These are phyloP conservation scores for Brachionus asplanchnoidis DNA, from an alignment of 1,140 invertebrate species.

Conservation along the genomic window DNA sequence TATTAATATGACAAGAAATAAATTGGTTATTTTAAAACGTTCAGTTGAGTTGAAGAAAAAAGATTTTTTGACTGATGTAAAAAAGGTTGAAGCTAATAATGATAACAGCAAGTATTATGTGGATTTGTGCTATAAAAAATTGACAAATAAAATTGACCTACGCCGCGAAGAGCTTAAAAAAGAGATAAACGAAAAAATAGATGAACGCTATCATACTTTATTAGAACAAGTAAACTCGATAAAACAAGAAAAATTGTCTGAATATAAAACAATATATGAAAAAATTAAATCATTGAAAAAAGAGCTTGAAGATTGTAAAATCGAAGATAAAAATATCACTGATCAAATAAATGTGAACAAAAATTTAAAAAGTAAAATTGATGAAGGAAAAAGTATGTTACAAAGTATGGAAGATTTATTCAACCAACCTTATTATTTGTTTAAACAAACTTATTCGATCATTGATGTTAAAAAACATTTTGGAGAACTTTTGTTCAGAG, in stretches of 20 bases:
- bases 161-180: not conserved
- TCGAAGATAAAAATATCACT: not conserved
- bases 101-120: not conserved
- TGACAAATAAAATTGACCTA: not conserved
- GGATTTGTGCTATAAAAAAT: not conserved
- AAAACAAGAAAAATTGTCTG: not conserved
- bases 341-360: not conserved
- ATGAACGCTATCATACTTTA: not conserved
- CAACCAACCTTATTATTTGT: not conserved
- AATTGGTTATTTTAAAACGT: not conserved
- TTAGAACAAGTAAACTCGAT: not conserved
- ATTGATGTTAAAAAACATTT: not conserved
- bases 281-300: not conserved
- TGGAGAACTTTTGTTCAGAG: not conserved
- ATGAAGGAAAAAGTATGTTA: not conserved
- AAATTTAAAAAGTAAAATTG: not conserved
- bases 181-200: not conserved
- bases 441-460: not conserved
- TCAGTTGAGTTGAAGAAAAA: not conserved
- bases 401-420: not conserved
- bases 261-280: not conserved
- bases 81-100: not conserved
- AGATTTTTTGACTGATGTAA: not conserved
- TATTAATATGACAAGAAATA: not conserved
- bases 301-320: not conserved